Evolutionary conservation across 64 coral and sea anemone genomes (phyloP).

Genomic region (Dendronephthya gigantea): DNA sequence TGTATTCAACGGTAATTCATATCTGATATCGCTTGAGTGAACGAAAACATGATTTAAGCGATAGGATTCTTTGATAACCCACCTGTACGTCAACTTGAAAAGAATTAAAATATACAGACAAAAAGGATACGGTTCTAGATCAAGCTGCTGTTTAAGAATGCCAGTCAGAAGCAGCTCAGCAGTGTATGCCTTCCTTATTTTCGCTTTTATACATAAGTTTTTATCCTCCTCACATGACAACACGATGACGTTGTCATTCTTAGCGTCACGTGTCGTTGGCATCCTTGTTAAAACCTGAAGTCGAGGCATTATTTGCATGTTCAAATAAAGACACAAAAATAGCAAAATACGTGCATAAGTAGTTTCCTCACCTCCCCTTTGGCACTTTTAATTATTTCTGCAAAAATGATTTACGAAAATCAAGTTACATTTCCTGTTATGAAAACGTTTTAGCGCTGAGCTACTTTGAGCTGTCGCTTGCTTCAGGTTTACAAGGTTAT

Average conservation of each 20-base stretch:
- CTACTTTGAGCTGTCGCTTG: too few relatives aligned
- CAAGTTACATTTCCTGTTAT: too few relatives aligned
- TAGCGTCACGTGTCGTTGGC: constrained; percentile 14
- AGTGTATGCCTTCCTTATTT: constrained; percentile 45
- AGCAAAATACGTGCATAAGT: too few relatives aligned
- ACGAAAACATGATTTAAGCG: too few relatives aligned
- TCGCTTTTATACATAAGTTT: constrained; percentile 45
- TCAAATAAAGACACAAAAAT: too few relatives aligned
- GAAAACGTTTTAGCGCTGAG: too few relatives aligned
- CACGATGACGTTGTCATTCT: constrained; percentile 45
- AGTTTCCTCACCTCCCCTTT: constrained; percentile 71
- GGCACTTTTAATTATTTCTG: constrained; percentile 87
- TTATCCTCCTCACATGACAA: constrained; percentile 73
- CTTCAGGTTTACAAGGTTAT: not conserved
- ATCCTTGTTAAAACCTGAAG: not conserved
- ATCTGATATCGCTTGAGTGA: too few relatives aligned
- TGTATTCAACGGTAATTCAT: too few relatives aligned
- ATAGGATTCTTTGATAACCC: too few relatives aligned
- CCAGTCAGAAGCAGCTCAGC: constrained; percentile 78
- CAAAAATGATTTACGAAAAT: not conserved
- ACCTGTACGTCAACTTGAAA: too few relatives aligned
- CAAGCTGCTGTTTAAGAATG: constrained; percentile 56
- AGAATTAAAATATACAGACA: too few relatives aligned
- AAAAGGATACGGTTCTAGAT: constrained; percentile 86
- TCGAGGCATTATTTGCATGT: not conserved